Conservation (phyloP, 2,797 vertebrate genomes). For the Pogonophryne albipinna region DNA sequence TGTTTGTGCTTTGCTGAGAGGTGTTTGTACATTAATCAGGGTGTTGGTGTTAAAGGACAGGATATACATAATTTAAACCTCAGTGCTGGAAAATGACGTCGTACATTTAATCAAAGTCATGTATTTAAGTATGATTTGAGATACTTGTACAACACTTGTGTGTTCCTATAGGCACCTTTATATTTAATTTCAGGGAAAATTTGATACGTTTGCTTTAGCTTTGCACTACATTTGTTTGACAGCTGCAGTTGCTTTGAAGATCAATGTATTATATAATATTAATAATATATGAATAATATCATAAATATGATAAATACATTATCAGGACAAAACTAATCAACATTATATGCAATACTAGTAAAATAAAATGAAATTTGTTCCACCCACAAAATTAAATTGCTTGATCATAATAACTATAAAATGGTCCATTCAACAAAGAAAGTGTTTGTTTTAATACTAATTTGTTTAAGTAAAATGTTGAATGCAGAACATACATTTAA, state of each 20-base stretch:
- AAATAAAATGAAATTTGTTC: background rate
- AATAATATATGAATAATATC: background rate
- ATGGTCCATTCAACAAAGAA: background rate
- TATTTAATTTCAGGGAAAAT: background rate
- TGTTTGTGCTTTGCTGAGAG: background rate
- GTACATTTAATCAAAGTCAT: background rate
- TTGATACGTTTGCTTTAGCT: background rate
- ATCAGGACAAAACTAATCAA: background rate
- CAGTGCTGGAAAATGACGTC: background rate
- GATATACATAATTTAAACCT: constrained; percentile 6
- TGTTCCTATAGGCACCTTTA: background rate
- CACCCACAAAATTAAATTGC: background rate
- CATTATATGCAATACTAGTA: background rate
- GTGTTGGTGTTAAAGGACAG: constrained; percentile 15
- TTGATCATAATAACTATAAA: background rate
- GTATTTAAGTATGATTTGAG: background rate
- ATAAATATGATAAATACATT: background rate
- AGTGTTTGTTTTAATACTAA: background rate
- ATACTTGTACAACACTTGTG: background rate
- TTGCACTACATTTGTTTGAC: background rate
- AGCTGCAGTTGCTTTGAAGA: background rate
- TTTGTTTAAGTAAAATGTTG: background rate
- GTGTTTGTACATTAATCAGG: constrained; percentile 15
- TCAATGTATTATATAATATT: background rate
- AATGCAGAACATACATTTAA: background rate